A percentile compares a stretch with the other conserved stretches of the same genome.
Evolutionary conservation across 2,797 vertebrate species (phyloP).

Genomic region (Margarornis squamiger): DNA sequence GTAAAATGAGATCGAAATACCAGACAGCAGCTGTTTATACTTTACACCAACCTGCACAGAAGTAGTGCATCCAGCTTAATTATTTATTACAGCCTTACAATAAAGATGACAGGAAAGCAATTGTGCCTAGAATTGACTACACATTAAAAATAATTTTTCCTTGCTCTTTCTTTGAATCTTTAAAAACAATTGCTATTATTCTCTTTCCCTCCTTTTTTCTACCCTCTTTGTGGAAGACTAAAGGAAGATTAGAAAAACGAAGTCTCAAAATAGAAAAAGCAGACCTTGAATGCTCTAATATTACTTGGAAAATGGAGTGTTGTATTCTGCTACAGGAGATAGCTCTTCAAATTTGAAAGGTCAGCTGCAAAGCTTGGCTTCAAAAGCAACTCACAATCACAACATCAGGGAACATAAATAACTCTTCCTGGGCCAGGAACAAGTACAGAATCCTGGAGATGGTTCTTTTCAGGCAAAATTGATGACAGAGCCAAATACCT

Average conservation of each 20-base stretch:
- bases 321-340: background rate
- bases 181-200: background rate
- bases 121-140: background rate
- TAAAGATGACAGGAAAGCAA: background rate
- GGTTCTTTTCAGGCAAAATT: background rate
- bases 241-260: background rate
- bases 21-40: background rate
- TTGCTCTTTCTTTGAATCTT: background rate
- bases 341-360: slow-evolving; percentile 28
- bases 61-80: background rate
- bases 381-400: slow-evolving; percentile 3
- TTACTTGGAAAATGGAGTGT: background rate
- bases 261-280: slow-evolving; percentile 2
- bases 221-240: background rate
- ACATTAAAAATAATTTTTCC: background rate
- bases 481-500: background rate
- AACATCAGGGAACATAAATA: slow-evolving; percentile 1
- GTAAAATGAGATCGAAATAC: slow-evolving; percentile 4
- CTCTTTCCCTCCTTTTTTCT: background rate
- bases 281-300: background rate
- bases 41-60: background rate
- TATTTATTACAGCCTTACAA: slow-evolving; percentile 27
- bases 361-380: slow-evolving; percentile 48
- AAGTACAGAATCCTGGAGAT: background rate
- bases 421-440: background rate